Evolutionary conservation across 2,113 vertebrate genomes (phyloP), one percentile per base, ranked within the genome.

Genomic region (Sula dactylatra): DNA sequence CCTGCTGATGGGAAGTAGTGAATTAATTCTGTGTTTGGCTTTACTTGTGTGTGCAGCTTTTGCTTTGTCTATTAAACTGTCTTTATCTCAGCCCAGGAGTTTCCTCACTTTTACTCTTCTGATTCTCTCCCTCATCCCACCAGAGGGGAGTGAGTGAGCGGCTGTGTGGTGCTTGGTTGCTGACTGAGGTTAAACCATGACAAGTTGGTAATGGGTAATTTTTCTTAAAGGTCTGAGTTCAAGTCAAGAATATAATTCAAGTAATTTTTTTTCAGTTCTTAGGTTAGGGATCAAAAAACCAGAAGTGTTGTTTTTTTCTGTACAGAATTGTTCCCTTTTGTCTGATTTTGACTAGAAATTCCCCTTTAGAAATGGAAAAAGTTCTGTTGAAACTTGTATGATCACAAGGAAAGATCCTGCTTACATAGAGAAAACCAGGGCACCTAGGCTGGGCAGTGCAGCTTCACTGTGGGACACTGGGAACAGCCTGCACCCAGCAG

Each of bases 381-480:
- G 42, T 19, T 20, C 16, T 45, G 2, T 4, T 76, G 55, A 56
- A 66, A 27, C 3, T 67, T 58, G 4, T 18, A 32, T 29, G 6
- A 72, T 34, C 27, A 29, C 27, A 59, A 40, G n/a, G 44, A 49
- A 84, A 49, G 66, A 16, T 25, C 52, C 10, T 66, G 5, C 7
- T 66, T 86, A 80, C 25, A 18, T 3, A n/a, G 19, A 36, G 16
- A 34, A 79, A 45, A 44, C 5, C n/a, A 45, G 38, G 38, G 34
- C 2, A 36, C 9, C 6, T 14, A 52, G 38, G 7, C 11, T 54
- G 22, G 22, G 22, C 19, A 56, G 22, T 10, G 10, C 13, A 62
- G 6, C 26, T 62, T 40, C 8, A 11, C 7, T 2, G 1, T 25
- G 56, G 45, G 19, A 15, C 3, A 1, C 10, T 4, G 3, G 50